Evolutionary conservation across 2,113 vertebrate genomes (phyloP).

Genomic region (Phalacrocorax brasilianus): DNA sequence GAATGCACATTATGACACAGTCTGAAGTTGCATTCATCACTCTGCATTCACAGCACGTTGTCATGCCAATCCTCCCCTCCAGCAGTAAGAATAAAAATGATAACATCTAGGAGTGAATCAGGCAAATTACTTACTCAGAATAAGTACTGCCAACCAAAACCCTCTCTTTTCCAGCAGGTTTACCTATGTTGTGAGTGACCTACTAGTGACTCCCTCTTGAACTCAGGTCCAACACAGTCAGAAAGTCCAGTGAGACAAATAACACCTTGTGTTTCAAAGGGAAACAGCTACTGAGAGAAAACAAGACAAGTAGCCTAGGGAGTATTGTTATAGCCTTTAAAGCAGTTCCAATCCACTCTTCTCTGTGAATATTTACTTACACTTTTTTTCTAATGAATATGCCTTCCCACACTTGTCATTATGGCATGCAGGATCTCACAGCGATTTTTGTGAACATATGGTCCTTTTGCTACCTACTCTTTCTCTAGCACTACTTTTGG

Average conservation of each 20-base stretch:
- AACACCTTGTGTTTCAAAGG: not conserved
- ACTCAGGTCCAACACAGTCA: not conserved
- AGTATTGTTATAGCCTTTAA: not conserved
- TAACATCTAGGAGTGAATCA: not conserved
- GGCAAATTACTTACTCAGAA: not conserved
- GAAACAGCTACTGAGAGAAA: not conserved
- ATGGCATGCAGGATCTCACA: not conserved
- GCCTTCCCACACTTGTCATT: not conserved
- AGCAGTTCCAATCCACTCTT: not conserved
- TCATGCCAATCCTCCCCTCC: not conserved
- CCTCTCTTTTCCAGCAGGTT: not conserved
- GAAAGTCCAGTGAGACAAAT: not conserved
- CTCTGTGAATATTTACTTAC: not conserved
- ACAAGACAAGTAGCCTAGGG: not conserved
- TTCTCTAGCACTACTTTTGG: slow-evolving; percentile 24
- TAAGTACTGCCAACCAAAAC: not conserved
- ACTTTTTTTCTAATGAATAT: not conserved
- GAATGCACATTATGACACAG: not conserved
- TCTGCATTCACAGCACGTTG: not conserved
- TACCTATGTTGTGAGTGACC: not conserved
- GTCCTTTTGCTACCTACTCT: slow-evolving; percentile 8
- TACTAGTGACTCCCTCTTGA: not conserved
- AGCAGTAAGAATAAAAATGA: not conserved
- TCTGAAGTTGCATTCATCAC: not conserved
- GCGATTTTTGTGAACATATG: slow-evolving; percentile 13